Conservation (phyloP, 2,113 vertebrate species). For the Albula glossodonta region DNA sequence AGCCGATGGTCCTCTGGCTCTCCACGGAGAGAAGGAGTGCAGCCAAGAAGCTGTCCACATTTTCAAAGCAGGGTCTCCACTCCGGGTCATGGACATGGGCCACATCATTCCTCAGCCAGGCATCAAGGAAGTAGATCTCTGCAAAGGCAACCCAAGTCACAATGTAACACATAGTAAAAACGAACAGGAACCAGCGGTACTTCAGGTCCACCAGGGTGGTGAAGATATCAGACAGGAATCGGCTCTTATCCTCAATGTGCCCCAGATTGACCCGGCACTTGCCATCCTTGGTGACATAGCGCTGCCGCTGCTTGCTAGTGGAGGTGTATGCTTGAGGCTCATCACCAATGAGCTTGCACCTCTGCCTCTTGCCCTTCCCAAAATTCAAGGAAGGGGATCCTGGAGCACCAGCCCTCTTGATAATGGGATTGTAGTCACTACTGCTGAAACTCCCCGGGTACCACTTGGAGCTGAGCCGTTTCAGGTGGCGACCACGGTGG, state of each 20-base stretch:
- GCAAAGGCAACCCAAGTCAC: constrained; percentile 78
- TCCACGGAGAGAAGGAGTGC: constrained; percentile 80
- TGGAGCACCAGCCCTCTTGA: constrained; percentile 28
- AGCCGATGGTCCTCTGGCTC: constrained; percentile 81
- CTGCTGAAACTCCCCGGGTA: constrained; percentile 33
- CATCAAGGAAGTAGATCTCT: constrained; percentile 71
- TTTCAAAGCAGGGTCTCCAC: constrained; percentile 73
- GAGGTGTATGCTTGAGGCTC: constrained; percentile 44
- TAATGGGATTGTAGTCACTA: constrained; percentile 25
- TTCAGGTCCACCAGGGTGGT: constrained; percentile 83
- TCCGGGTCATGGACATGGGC: constrained; percentile 65
- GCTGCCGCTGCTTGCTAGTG: constrained; percentile 66
- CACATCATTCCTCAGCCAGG: constrained; percentile 70
- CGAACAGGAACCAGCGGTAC: constrained; percentile 80
- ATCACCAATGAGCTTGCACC: constrained; percentile 74
- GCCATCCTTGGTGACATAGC: constrained; percentile 79
- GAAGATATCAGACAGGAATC: constrained; percentile 80
- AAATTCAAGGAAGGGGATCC: background rate
- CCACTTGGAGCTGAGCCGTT: constrained; percentile 58
- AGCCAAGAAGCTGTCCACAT: constrained; percentile 74
- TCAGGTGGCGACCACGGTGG: constrained; percentile 42
- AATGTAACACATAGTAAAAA: constrained; percentile 80
- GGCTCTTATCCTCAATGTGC: constrained; percentile 74
- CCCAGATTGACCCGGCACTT: constrained; percentile 81
- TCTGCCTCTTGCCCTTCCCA: constrained; percentile 57